Evolutionary conservation across 2,888 invertebrate genomes (phyloP).

Genomic region (Caenorhabditis plicata): DNA sequence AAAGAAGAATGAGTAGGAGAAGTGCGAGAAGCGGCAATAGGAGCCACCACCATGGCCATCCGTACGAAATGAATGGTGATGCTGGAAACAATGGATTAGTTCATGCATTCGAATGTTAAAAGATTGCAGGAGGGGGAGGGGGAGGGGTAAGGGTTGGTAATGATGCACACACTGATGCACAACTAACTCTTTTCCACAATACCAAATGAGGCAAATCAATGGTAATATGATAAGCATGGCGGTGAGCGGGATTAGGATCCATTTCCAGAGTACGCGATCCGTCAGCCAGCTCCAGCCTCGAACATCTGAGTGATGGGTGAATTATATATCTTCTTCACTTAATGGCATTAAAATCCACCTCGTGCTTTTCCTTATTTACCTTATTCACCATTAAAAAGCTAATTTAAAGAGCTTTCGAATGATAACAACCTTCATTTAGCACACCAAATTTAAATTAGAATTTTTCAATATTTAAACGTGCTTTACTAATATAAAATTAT

Average conservation of each 20-base stretch:
- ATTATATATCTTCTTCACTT: too few species aligned
- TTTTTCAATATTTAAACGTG: too few species aligned
- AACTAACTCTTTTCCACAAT: constrained; percentile 41
- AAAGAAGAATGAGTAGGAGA: constrained; percentile 62
- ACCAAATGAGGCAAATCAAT: constrained; percentile 24
- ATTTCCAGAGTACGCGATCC: constrained; percentile 36
- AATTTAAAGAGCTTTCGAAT: too few species aligned
- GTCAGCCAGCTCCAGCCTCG: constrained; percentile 36
- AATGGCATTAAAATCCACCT: too few species aligned
- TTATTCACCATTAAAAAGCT: too few species aligned
- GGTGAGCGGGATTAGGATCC: constrained; percentile 40
- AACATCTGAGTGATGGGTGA: constrained; percentile 46
- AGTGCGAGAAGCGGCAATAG: constrained; percentile 59
- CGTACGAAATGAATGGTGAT: constrained; percentile 53
- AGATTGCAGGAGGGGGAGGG: not conserved
- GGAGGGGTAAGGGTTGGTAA: constrained; percentile 12
- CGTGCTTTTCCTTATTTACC: too few species aligned
- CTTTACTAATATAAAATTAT: too few species aligned
- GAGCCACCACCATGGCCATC: constrained; percentile 67
- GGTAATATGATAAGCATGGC: constrained; percentile 26
- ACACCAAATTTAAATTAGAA: too few species aligned
- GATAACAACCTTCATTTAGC: too few species aligned
- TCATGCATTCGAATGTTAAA: too few species aligned
- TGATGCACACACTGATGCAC: constrained; percentile 5
- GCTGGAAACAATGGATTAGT: constrained; percentile 46